Evolutionary conservation across 2,113 vertebrate species (phyloP).

Genomic region (Rhabdornis inornatus): DNA sequence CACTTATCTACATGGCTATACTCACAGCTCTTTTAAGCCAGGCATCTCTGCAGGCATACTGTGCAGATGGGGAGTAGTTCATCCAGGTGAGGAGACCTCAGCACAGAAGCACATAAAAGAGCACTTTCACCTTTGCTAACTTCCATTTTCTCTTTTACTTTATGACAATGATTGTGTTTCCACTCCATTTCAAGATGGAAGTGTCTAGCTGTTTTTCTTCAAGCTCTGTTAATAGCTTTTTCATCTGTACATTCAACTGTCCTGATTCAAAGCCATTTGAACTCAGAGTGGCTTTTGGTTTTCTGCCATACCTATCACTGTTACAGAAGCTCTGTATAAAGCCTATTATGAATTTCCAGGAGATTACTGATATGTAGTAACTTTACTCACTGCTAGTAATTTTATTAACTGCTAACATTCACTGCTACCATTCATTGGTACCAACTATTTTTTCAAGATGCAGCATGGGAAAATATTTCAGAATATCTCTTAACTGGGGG

Average conservation of each 20-base stretch:
- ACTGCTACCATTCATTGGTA: neutral
- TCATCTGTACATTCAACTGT: neutral
- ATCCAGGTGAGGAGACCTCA: neutral
- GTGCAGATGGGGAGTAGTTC: neutral
- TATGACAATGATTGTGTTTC: neutral
- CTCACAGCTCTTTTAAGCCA: neutral
- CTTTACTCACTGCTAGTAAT: neutral
- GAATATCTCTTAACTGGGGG: neutral
- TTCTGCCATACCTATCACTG: neutral
- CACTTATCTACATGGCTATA: neutral
- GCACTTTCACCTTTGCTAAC: neutral
- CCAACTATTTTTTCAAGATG: neutral
- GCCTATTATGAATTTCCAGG: neutral
- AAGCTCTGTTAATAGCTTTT: slow-evolving; percentile 8
- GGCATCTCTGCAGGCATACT: neutral
- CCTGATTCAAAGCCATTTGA: slow-evolving; percentile 15
- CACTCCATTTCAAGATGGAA: neutral
- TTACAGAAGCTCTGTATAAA: neutral
- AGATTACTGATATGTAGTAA: neutral
- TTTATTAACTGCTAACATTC: neutral
- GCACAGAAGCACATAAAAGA: neutral
- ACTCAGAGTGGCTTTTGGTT: neutral
- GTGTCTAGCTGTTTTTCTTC: neutral
- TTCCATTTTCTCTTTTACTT: slow-evolving; percentile 32
- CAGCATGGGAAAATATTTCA: neutral